Evolutionary conservation across 1,140 invertebrate species (phyloP).

Genomic region (Anthonomus grandis): DNA sequence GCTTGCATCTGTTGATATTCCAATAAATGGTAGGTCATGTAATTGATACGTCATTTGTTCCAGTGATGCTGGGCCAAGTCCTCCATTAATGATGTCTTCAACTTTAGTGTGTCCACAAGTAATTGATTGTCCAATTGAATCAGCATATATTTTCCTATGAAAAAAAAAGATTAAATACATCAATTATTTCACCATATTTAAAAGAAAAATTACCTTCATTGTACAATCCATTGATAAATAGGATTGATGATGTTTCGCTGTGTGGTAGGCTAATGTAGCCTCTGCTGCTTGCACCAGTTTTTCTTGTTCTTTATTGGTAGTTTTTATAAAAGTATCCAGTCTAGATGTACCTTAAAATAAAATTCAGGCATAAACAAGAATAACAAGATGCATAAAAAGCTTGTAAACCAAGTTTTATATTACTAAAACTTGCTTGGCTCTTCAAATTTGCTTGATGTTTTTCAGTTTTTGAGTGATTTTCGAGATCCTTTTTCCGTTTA

Average conservation of each 20-base stretch:
- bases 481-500: not conserved
- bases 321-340: not conserved
- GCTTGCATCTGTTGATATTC: not conserved
- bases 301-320: not conserved
- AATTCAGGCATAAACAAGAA: not conserved
- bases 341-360: not conserved
- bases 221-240: not conserved
- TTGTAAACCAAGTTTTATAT: no score
- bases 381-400: no score
- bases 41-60: not conserved
- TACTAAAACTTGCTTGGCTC: no score
- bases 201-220: not conserved
- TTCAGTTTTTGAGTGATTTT: not conserved
- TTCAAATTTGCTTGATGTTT: not conserved
- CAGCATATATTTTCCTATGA: not conserved
- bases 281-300: not conserved
- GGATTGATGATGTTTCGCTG: not conserved
- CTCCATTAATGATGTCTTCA: not conserved
- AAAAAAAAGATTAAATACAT: not conserved
- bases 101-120: conserved; percentile 2
- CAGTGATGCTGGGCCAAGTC: not conserved
- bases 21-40: not conserved
- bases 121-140: not conserved
- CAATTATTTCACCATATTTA: not conserved
- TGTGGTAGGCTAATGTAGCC: not conserved